Conservation (phyloP, 2,888 invertebrate species). For the Spicauda simplicius region DNA sequence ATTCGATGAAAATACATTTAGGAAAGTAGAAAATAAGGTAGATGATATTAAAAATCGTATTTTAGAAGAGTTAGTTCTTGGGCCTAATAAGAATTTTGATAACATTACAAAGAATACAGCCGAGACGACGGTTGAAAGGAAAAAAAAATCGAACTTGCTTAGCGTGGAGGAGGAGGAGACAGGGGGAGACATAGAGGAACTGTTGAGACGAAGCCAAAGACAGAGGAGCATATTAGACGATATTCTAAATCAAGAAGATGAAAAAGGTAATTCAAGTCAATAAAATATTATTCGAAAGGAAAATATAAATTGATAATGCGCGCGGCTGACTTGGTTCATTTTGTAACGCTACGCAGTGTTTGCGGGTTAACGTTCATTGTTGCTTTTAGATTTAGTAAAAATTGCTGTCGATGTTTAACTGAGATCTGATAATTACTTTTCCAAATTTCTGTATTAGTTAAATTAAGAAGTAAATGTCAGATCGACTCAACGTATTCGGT, state of each 20-base stretch:
- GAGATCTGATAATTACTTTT: constrained; percentile 57
- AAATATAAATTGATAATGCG: constrained; percentile 51
- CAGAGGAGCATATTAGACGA: constrained; percentile 89
- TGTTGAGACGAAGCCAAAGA: constrained; percentile 87
- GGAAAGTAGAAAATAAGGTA: constrained; percentile 61
- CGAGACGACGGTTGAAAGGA: constrained; percentile 71
- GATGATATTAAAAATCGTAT: constrained; percentile 74
- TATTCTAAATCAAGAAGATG: constrained; percentile 86
- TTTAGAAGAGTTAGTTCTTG: constrained; percentile 73
- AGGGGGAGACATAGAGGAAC: constrained; percentile 86
- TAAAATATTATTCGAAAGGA: constrained; percentile 60
- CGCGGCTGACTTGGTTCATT: constrained; percentile 64
- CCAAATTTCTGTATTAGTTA: neutral
- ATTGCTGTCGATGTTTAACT: constrained; percentile 53
- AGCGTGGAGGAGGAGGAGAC: constrained; percentile 80
- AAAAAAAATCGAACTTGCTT: constrained; percentile 60
- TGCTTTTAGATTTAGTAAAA: constrained; percentile 58
- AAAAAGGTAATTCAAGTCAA: constrained; percentile 80
- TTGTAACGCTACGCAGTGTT: constrained; percentile 74
- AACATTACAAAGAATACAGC: constrained; percentile 72
- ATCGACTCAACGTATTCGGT: constrained; percentile 33
- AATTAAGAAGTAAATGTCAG: constrained; percentile 37
- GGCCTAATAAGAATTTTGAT: constrained; percentile 63
- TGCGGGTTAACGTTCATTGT: constrained; percentile 56
- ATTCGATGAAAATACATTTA: constrained; percentile 71